phyloP scores from a whole-genome alignment of 2,113 vertebrate genomes.

The Mustela nigripes region DNA sequence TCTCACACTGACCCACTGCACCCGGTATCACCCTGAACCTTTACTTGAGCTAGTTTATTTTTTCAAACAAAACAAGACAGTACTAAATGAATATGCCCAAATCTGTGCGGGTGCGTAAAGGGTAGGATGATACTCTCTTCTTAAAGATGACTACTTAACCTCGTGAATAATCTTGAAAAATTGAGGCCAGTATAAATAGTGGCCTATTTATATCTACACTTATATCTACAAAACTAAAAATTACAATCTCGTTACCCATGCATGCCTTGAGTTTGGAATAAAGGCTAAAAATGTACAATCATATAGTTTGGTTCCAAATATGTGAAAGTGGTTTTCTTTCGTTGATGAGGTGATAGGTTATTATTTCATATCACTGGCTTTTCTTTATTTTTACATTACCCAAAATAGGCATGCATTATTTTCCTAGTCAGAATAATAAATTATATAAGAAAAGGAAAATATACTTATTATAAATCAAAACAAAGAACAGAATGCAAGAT shows the following conservation, averaged over 20 bases:
- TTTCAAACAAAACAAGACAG: background rate
- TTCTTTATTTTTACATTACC: background rate
- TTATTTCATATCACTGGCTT: background rate
- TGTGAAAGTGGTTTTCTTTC: background rate
- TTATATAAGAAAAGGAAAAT: background rate
- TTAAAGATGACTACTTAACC: background rate
- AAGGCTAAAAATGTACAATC: background rate
- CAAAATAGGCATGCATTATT: background rate
- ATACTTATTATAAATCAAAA: background rate
- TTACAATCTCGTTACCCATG: background rate
- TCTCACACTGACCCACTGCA: background rate
- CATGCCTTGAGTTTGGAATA: background rate
- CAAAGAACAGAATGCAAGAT: background rate
- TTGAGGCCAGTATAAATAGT: background rate
- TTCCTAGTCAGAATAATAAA: background rate
- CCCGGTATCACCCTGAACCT: background rate
- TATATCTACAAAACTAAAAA: background rate
- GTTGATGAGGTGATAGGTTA: background rate
- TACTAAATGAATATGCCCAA: background rate
- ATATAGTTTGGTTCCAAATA: background rate
- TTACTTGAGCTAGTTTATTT: background rate
- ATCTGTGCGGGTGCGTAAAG: background rate
- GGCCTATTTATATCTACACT: too few relatives aligned
- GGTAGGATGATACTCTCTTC: background rate
- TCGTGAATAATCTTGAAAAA: background rate